These are phyloP conservation scores for Gnathonemus longibarbis DNA, from an alignment of 2,113 vertebrate genomes.

Conservation along the genomic window DNA sequence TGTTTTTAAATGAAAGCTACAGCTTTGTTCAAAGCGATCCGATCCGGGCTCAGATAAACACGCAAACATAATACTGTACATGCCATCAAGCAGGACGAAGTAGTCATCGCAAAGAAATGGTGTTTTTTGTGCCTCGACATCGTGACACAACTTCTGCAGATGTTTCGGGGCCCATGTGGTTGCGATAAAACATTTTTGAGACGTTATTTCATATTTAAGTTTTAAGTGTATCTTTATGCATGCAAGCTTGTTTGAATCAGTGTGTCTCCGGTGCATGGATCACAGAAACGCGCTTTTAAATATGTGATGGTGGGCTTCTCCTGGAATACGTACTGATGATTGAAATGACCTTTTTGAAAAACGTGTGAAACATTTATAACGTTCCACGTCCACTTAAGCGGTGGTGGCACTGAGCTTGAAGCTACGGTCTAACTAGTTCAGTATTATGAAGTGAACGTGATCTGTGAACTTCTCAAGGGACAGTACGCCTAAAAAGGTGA, in stretches of 20 bases:
- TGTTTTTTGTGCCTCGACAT: background rate
- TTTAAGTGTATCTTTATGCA: background rate
- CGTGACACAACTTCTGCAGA: background rate
- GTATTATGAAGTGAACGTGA: background rate
- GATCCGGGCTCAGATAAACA: background rate
- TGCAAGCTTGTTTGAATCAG: background rate
- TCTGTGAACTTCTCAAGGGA: background rate
- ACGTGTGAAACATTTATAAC: background rate
- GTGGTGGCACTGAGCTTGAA: background rate
- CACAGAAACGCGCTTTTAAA: background rate
- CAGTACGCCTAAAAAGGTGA: background rate
- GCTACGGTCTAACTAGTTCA: background rate
- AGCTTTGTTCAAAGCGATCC: background rate
- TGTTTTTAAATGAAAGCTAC: background rate
- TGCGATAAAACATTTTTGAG: background rate
- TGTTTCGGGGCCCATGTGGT: background rate
- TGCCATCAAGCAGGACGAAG: background rate
- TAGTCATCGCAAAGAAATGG: background rate
- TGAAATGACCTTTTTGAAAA: background rate
- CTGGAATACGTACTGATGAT: background rate
- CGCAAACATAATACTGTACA: background rate
- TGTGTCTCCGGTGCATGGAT: background rate
- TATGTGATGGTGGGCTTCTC: background rate
- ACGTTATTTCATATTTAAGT: background rate
- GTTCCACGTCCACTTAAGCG: background rate